Conservation (phyloP, 2,797 vertebrate genomes). For the Ctenosaura bakeri region DNA sequence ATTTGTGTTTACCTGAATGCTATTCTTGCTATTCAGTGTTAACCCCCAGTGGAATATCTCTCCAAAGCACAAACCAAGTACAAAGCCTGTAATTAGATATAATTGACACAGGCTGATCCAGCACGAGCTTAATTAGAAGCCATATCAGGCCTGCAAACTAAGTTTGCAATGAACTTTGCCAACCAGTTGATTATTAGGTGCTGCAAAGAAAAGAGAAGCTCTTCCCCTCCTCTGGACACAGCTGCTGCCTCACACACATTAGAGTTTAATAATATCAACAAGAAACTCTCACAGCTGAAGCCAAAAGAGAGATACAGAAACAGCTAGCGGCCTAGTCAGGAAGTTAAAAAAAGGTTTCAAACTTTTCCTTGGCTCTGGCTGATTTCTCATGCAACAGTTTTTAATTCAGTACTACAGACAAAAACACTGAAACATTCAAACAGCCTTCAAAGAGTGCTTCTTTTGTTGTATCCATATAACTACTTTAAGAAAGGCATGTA, state of each 20-base stretch:
- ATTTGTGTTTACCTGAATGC: conserved; percentile 25
- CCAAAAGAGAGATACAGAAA: neutral
- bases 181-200: conserved; percentile 11
- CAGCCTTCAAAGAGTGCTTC: neutral
- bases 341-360: neutral
- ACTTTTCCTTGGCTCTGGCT: neutral
- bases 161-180: conserved; percentile 27
- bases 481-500: neutral
- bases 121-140: neutral
- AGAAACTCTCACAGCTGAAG: conserved; percentile 15
- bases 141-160: neutral
- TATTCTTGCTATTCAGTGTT: neutral
- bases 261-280: conserved; percentile 20
- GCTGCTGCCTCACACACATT: neutral
- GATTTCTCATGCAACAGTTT: neutral
- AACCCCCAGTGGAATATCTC: conserved; percentile 5
- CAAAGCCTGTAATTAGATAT: conserved; percentile 13
- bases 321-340: neutral
- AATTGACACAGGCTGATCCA: neutral
- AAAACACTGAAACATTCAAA: neutral
- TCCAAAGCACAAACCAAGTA: neutral
- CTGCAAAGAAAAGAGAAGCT: neutral
- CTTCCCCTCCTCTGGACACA: conserved; percentile 5
- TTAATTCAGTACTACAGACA: neutral
- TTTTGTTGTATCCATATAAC: neutral